Base-by-base conservation (phyloP, 2,888 invertebrate species). In the Euzetes globulus region DNA sequence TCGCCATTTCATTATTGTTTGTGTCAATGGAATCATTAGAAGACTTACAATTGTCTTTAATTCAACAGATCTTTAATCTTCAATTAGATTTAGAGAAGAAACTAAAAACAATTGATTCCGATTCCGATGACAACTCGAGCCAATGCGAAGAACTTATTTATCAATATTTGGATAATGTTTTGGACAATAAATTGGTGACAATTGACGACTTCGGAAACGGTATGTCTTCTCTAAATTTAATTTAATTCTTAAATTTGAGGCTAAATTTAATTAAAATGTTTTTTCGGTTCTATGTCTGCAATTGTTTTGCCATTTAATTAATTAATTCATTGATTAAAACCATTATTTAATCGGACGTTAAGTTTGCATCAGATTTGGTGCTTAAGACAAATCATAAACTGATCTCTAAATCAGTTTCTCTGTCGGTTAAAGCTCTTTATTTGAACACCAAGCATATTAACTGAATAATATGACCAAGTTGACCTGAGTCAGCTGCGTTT, bases 21-120 rank as follows among this genome's bases (percentile, higher is more conserved):
- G 3, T n/a, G 7, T 52, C 1, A 52, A 33, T 63, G 63, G 63
- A 63, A 5, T 15, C 6, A 4, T 33, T 33, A 33, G 63, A 63
- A 1, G 63, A 63, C 15, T 33, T 17, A 7, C 33, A 63, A 15
- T 17, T 63, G n/a, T 17, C 63, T 6, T 17, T 29, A 63, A 63
- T n/a, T 63, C n/a, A 63, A 33, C 63, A 63, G 63, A 29, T 63
- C 7, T 63, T 63, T 17, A 37, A 37, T 63, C 63, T 63, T 63
- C 63, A 63, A 33, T 33, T 63, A 17, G 33, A 17, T 63, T 33
- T 63, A 33, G 33, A 63, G 27, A 63, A 37, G 3, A 11, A 33
- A 15, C 11, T 63, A 3, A 55, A 52, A 52, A 1, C 52, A n/a
- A 52, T 52, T 52, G 19, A 25, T 25, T 55, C 1, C 25, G 55